A percentile compares a stretch with the other conserved stretches of the same genome.
phyloP scores from a whole-genome alignment of 2,113 vertebrate genomes.

The Numida meleagris region DNA sequence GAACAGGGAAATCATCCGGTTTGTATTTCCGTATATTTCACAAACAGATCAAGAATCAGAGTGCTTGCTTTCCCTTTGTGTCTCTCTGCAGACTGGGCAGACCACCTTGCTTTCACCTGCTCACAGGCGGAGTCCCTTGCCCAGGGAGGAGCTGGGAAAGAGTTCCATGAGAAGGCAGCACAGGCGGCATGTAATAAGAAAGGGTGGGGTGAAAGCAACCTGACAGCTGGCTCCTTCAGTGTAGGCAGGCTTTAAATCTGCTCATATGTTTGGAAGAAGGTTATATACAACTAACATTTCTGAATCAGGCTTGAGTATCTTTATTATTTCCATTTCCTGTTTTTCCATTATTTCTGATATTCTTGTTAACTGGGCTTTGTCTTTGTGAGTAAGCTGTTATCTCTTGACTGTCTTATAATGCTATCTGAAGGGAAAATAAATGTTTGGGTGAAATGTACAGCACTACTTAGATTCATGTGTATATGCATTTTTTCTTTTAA shows the following conservation, averaged over 20 bases:
- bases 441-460: not conserved
- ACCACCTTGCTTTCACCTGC: not conserved
- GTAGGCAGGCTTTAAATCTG: not conserved
- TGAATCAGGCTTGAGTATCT: not conserved
- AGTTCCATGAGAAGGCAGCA: not conserved
- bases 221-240: not conserved
- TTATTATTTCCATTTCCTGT: not conserved
- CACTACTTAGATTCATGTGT: not conserved
- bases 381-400: not conserved
- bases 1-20: conserved; percentile 24
- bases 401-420: not conserved
- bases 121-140: not conserved
- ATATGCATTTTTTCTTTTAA: not conserved
- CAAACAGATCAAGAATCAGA: not conserved
- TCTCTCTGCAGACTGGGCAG: conserved; percentile 23
- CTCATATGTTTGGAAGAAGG: not conserved
- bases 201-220: not conserved
- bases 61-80: not conserved
- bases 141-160: not conserved
- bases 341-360: not conserved
- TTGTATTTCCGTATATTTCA: not conserved
- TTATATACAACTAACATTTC: not conserved
- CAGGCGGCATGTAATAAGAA: not conserved
- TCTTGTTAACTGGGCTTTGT: not conserved
- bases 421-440: not conserved